Percentiles rank a stretch among this genome's conserved stretches.
Evolutionary conservation across 2,888 invertebrate genomes (phyloP).

Genomic region (Cheiracanthium punctorium): DNA sequence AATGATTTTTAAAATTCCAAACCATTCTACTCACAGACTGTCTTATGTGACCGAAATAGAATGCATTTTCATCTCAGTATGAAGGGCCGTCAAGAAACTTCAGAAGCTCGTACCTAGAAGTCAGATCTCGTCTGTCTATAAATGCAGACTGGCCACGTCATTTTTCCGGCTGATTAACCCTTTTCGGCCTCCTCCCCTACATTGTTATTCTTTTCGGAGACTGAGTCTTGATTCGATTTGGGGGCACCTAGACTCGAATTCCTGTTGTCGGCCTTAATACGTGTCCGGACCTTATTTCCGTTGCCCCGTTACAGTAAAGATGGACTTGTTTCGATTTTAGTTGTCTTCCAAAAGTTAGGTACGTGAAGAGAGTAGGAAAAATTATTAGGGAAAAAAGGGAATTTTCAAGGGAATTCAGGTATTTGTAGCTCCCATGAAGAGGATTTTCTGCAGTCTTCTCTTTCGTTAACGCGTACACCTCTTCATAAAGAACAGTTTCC

Average conservation of each 20-base stretch:
- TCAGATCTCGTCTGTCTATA: neutral
- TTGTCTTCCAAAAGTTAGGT: neutral
- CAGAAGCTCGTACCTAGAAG: no score
- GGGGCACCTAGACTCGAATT: conserved; percentile 15
- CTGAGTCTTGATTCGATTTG: conserved; percentile 53
- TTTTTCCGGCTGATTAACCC: conserved; percentile 62
- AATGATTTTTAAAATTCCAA: no score
- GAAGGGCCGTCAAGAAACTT: no score
- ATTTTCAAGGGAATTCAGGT: neutral
- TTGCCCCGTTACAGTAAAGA: neutral
- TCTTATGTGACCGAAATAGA: no score
- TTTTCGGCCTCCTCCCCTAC: conserved; percentile 20
- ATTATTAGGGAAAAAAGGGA: neutral
- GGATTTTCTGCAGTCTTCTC: no score
- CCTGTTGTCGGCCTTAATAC: conserved; percentile 36
- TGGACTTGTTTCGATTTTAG: neutral
- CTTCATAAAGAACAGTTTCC: no score
- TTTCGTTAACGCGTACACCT: no score
- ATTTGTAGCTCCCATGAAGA: no score
- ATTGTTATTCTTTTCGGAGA: conserved; percentile 45
- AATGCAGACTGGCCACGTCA: conserved; percentile 30
- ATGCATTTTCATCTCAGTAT: no score
- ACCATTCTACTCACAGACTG: no score
- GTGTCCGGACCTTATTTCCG: conserved; percentile 59
- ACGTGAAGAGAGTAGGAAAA: neutral